These are phyloP conservation scores for Eudasyphora cyanicolor DNA, from an alignment of 2,888 invertebrate species.

Conservation along the genomic window DNA sequence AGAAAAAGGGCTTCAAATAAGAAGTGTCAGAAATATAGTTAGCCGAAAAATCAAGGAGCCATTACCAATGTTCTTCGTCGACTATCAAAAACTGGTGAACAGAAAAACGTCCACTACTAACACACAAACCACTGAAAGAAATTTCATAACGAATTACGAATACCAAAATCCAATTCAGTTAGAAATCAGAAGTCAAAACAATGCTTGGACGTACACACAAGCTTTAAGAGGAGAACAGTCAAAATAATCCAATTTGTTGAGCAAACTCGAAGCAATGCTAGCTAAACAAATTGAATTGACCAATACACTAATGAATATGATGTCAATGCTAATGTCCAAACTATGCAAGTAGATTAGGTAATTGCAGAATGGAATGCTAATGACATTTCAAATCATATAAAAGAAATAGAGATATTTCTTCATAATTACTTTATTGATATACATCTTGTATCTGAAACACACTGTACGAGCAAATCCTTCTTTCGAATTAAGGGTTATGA, in stretches of 20 bases:
- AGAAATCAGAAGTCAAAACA: conserved; percentile 7
- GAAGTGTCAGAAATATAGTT: background rate
- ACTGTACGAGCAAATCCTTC: conserved; percentile 25
- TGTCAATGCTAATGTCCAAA: conserved; percentile 44
- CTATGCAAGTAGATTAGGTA: conserved; percentile 51
- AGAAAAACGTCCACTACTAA: background rate
- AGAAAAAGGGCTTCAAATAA: background rate
- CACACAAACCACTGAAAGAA: too few species aligned
- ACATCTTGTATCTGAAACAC: conserved; percentile 26
- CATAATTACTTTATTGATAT: background rate
- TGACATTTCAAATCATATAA: conserved; percentile 34
- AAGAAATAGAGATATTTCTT: conserved; percentile 19
- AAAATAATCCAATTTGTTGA: conserved; percentile 12
- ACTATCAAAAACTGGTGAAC: background rate
- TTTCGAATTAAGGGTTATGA: too few species aligned
- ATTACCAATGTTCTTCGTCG: background rate
- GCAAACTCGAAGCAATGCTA: conserved; percentile 34
- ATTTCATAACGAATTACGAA: conserved; percentile 13
- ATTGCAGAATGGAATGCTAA: conserved; percentile 54
- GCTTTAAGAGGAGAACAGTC: background rate
- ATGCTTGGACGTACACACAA: too few species aligned
- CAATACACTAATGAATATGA: conserved; percentile 46
- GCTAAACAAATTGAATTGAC: conserved; percentile 43
- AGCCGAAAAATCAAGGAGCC: background rate
- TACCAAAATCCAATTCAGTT: background rate